phyloP scores from a whole-genome alignment of 1,140 invertebrate species.

The Artemia franciscana region DNA sequence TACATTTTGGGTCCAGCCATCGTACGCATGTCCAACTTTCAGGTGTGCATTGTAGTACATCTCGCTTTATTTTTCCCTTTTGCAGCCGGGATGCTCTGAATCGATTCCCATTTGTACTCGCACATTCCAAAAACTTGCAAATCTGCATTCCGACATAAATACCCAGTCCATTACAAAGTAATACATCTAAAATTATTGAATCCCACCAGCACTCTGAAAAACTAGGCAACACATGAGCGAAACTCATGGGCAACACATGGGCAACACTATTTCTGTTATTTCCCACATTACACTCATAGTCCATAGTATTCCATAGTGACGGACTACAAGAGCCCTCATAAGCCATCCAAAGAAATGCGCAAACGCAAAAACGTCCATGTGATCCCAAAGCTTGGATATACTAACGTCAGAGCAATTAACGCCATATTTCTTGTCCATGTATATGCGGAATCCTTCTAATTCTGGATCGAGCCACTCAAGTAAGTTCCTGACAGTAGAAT shows the following conservation, averaged over 20 bases:
- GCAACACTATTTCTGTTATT: constrained; percentile 89
- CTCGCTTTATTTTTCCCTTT: constrained; percentile 87
- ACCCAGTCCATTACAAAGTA: constrained; percentile 88
- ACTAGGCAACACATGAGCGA: constrained; percentile 89
- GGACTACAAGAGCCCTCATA: constrained; percentile 83
- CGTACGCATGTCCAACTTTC: constrained; percentile 82
- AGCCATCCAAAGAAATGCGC: constrained; percentile 93
- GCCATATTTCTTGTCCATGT: constrained; percentile 93
- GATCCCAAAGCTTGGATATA: constrained; percentile 62
- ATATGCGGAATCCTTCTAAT: constrained; percentile 57
- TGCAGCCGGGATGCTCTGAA: no score
- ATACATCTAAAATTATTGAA: constrained; percentile 76
- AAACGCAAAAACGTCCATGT: constrained; percentile 88
- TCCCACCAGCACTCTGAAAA: constrained; percentile 99
- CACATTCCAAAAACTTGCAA: constrained; percentile 73
- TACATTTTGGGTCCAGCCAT: constrained; percentile 87
- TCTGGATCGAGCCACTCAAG: constrained; percentile 82
- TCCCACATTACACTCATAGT: constrained; percentile 98
- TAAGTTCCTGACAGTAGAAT: constrained; percentile 64
- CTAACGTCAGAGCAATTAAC: constrained; percentile 87
- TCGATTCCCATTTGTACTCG: constrained; percentile 96
- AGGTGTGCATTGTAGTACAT: constrained; percentile 91
- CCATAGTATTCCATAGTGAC: constrained; percentile 91
- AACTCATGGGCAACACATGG: no score
- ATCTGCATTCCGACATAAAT: constrained; percentile 84